Evolutionary conservation across 2,888 invertebrate species (phyloP), one percentile per base, ranked within the genome.

Genomic region (Mesochorus sp.): DNA sequence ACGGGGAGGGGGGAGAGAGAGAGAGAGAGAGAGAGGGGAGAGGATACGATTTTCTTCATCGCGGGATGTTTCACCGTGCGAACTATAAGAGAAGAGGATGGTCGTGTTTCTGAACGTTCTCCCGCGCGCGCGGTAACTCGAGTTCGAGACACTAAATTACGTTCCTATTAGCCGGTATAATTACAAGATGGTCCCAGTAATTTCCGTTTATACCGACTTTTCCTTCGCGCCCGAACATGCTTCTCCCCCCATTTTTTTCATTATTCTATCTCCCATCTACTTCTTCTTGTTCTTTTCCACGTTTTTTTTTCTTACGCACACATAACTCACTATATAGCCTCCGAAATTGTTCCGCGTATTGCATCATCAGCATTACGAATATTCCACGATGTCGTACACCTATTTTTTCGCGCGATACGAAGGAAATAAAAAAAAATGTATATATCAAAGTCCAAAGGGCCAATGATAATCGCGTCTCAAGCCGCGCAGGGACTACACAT

Each of bases 91-190:
- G 26, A 34, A 24, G 19, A 10, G 44, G 68, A 28, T 44, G 14
- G 53, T 59, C 66, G 78, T 67, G 57, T 67, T 57, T 62, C 67
- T 21, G 64, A 68, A 62, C 82, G 80, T 80, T 80, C 80, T 73
- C 81, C 81, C 78, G 80, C 82, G 76, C 81, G 57, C 51, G 85
- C 86, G 88, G 87, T 89, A 89, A 89, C 89, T 89, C 88, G 87
- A 90, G 87, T 91, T 91, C 90, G 90, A 91, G 90, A 90, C 90
- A 90, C 89, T 90, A 91, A 91, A 91, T 91, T 91, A 90, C 90
- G 87, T 91, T 91, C 88, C 90, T 91, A 91, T 91, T 91, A 91
- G 91, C 90, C 88, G n/a, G 89, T 90, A 90, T 91, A 91, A 91
- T 91, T 91, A 90, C 90, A 91, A 91, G 90, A 91, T 91, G 90